A percentile compares a stretch with the other conserved stretches of the same genome.
Evolutionary conservation across 2,113 vertebrate species (phyloP).

Genomic region (Poecile atricapillus): DNA sequence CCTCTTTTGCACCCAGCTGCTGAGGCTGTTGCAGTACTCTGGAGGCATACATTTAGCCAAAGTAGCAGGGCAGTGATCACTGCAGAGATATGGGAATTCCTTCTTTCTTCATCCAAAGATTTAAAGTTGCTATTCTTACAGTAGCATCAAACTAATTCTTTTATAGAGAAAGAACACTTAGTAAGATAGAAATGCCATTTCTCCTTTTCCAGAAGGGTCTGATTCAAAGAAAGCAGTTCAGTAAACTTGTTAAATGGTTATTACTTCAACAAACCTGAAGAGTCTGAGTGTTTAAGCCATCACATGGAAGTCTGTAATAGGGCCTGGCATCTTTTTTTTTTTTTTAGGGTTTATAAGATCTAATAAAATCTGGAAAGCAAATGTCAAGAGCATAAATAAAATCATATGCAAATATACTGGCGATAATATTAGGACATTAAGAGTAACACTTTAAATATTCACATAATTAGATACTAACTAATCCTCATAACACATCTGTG

Average conservation of each 20-base stretch:
- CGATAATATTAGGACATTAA: not conserved
- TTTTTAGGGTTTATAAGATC: not conserved
- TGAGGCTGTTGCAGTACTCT: conserved; percentile 13
- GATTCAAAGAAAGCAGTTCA: not conserved
- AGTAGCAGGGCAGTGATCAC: conserved; percentile 11
- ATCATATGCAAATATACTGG: not conserved
- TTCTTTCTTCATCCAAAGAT: conserved; percentile 12
- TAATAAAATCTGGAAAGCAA: conserved; percentile 10
- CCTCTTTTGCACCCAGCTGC: conserved; percentile 33
- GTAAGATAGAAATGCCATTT: not conserved
- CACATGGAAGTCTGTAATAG: not conserved
- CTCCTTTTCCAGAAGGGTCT: not conserved
- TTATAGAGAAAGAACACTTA: not conserved
- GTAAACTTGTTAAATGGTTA: not conserved
- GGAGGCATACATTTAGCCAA: conserved; percentile 14
- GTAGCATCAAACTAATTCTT: not conserved
- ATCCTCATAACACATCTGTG: not conserved
- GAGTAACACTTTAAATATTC: not conserved
- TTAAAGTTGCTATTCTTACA: not conserved
- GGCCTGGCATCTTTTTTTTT: not conserved
- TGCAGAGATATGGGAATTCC: not conserved
- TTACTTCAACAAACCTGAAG: not conserved
- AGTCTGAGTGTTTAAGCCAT: not conserved
- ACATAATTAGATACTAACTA: not conserved
- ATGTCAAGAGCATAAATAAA: conserved; percentile 20